Conservation (phyloP, 2,113 vertebrate genomes). For the Myotis lucifugus region DNA sequence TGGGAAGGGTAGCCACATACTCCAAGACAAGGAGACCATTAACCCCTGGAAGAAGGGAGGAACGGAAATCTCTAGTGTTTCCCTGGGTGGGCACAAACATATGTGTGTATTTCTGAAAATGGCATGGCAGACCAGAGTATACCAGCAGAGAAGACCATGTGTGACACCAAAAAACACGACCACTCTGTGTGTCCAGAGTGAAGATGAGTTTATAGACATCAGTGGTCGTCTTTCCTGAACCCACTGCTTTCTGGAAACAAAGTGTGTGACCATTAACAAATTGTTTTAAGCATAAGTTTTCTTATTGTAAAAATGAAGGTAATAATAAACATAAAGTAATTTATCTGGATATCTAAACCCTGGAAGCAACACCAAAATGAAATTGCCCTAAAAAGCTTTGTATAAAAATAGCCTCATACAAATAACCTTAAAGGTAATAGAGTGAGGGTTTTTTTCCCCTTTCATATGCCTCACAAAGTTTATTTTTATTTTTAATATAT, state of each 20-base stretch:
- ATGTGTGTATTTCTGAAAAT: not conserved
- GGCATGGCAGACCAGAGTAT: not conserved
- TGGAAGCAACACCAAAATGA: not conserved
- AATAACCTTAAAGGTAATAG: not conserved
- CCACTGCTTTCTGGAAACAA: not conserved
- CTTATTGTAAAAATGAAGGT: not conserved
- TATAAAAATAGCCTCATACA: not conserved
- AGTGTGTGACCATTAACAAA: not conserved
- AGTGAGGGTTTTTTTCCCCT: constrained; percentile 3
- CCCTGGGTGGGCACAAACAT: not conserved
- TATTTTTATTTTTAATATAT: constrained; percentile 13
- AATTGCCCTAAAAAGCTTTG: not conserved
- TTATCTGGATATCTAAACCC: not conserved
- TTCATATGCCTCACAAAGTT: constrained; percentile 25
- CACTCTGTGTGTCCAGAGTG: not conserved
- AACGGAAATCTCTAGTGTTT: not conserved
- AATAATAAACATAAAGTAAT: not conserved
- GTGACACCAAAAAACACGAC: not conserved
- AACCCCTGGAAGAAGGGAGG: not conserved
- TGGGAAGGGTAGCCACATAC: rapidly evolving
- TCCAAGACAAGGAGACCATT: not conserved
- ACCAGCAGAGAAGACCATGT: not conserved
- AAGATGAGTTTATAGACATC: not conserved
- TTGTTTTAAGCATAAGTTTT: not conserved
- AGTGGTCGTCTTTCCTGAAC: not conserved